Percentiles rank a stretch among this genome's conserved stretches.
Evolutionary conservation across 1,140 invertebrate genomes (phyloP).

Genomic region (Trissolcus basalis): DNA sequence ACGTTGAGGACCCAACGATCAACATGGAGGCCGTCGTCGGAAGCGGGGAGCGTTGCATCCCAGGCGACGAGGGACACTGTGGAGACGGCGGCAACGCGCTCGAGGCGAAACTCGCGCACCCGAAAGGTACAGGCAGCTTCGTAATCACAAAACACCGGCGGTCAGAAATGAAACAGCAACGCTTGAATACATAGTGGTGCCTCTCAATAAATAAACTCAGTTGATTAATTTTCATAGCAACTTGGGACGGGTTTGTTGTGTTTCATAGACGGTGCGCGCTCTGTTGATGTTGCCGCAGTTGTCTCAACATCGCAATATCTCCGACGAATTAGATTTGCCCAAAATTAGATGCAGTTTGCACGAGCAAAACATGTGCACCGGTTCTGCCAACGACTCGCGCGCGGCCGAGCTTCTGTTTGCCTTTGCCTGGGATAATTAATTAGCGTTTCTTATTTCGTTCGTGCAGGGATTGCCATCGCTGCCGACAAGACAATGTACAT

Average conservation of each 20-base stretch:
- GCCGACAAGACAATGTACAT: slow-evolving; percentile 95
- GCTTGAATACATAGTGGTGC: not conserved
- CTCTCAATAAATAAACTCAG: slow-evolving; percentile 34
- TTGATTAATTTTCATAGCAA: slow-evolving; percentile 43
- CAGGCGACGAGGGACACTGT: slow-evolving; percentile 92
- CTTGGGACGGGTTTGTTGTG: slow-evolving; percentile 7
- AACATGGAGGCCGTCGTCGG: slow-evolving; percentile 95
- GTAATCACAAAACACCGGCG: slow-evolving; percentile 4
- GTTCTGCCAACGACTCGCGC: slow-evolving; percentile 7
- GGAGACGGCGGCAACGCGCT: slow-evolving; percentile 94
- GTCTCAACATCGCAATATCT: slow-evolving; percentile 15
- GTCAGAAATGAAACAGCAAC: slow-evolving; percentile 7
- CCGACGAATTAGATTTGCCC: slow-evolving; percentile 16
- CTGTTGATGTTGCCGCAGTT: slow-evolving; percentile 19
- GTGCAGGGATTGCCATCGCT: slow-evolving; percentile 87
- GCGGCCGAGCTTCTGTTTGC: slow-evolving; percentile 4
- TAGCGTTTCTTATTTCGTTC: slow-evolving; percentile 32
- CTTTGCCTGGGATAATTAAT: slow-evolving; percentile 25
- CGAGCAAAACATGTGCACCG: slow-evolving; percentile 27
- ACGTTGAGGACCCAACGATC: slow-evolving; percentile 86
- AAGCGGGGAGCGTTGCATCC: slow-evolving; percentile 96
- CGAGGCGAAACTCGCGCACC: slow-evolving; percentile 93
- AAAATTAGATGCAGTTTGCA: slow-evolving; percentile 16
- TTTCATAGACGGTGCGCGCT: slow-evolving; percentile 7
- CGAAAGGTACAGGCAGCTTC: slow-evolving; percentile 88